phyloP scores from a whole-genome alignment of 2,113 vertebrate genomes.

The Myanophis thanlyinensis region DNA sequence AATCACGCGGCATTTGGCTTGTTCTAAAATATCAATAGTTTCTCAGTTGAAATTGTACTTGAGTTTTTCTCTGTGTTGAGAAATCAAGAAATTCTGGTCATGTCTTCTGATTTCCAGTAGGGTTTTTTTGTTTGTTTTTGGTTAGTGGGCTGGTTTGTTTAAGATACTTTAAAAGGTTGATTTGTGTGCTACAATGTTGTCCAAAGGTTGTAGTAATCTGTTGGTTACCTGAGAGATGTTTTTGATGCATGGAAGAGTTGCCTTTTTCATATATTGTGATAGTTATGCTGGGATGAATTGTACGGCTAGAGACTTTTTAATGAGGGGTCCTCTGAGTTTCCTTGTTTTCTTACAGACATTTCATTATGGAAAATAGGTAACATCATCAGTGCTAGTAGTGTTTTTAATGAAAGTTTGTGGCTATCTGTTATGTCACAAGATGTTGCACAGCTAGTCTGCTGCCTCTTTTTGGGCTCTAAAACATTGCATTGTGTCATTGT shows the following conservation, averaged over 20 bases:
- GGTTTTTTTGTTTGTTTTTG: not conserved
- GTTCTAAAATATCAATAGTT: not conserved
- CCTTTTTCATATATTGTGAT: not conserved
- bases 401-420: not conserved
- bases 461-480: not conserved
- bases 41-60: not conserved
- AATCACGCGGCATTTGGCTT: not conserved
- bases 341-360: not conserved
- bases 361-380: not conserved
- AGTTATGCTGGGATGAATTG: not conserved
- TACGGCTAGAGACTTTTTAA: not conserved
- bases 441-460: not conserved
- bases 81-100: not conserved
- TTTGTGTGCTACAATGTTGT: not conserved
- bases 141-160: not conserved
- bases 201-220: not conserved
- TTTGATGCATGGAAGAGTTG: not conserved
- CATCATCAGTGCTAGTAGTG: not conserved
- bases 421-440: not conserved
- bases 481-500: not conserved
- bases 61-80: not conserved
- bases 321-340: not conserved
- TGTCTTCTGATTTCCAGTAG: not conserved
- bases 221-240: not conserved
- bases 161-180: not conserved